Percentiles rank a stretch among this genome's conserved stretches.
These are phyloP conservation scores for Rhopalosiphum nymphaeae DNA, from an alignment of 2,888 invertebrate species.

Conservation along the genomic window DNA sequence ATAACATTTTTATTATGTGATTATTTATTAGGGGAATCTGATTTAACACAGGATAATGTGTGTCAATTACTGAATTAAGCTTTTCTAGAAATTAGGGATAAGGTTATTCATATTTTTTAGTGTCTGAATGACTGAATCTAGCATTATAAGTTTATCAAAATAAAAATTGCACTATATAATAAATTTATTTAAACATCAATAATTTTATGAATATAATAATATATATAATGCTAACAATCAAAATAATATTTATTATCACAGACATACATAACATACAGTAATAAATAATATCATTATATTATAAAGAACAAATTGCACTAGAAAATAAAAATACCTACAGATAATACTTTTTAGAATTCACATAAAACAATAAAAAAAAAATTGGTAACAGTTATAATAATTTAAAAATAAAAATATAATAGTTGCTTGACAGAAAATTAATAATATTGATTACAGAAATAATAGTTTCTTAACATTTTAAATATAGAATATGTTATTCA, in stretches of 20 bases:
- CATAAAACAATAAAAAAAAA: constrained; percentile 25
- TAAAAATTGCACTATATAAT: background rate
- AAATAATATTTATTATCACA: constrained; percentile 60
- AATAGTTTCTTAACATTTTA: constrained; percentile 2
- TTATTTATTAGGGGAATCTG: too few relatives aligned
- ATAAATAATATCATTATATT: constrained; percentile 18
- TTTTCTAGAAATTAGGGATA: background rate
- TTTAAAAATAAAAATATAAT: constrained; percentile 28
- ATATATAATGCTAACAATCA: background rate
- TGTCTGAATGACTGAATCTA: background rate
- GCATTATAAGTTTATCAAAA: background rate
- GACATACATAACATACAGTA: constrained; percentile 46
- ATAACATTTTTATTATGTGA: too few relatives aligned
- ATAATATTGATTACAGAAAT: background rate
- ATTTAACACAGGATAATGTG: background rate
- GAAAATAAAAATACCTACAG: constrained; percentile 34
- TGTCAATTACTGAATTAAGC: background rate
- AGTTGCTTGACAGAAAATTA: constrained; percentile 12
- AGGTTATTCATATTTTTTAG: background rate
- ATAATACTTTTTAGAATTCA: constrained; percentile 21
- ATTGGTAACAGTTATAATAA: constrained; percentile 43
- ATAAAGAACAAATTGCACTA: constrained; percentile 54
- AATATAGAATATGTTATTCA: background rate
- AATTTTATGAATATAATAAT: constrained; percentile 10
- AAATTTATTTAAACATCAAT: background rate